Evolutionary conservation across 2,888 invertebrate genomes (phyloP), one percentile per base, ranked within the genome.

Genomic region (Embidobia sp.): DNA sequence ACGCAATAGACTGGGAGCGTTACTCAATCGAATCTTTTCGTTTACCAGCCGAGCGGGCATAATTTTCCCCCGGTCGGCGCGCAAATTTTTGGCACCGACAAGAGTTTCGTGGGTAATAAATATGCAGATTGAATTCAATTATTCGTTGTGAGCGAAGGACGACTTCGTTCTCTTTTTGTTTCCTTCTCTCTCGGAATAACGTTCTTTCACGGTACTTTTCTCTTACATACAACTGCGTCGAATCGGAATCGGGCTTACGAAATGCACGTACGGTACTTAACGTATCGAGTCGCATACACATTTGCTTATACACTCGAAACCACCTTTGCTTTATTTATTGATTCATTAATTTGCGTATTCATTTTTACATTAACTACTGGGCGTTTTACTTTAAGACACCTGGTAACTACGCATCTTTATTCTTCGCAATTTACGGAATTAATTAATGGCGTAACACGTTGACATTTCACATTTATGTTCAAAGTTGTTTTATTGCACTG

Each of bases 191-290:
- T 69, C 63, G 35, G 66, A 64, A 59, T 66, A 77, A 77, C 76
- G 76, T 72, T 77, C 70, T 64, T 77, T 72, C 76, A 61, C 64
- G 53, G 70, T 66, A 77, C 70, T 77, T 77, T 77, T 77, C 76
- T 76, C 76, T 76, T 70, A 70, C 76, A 74, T 74, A 49, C 66
- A 66, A 29, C 33, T 53, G 67, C 69, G 61, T 64, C 74, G 73
- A 76, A 77, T 72, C 70, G 63, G 79, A 80, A 80, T 67, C 67
- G 79, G 78, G 78, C 78, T 77, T 80, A 78, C 80, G 74, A 79
- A 80, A 79, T 77, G 75, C 76, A 78, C 48, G 66, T 78, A 77
- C 79, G 80, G 79, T 79, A 79, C 74, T 70, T 79, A 73, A 49
- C 67, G 70, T 69, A 77, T 42, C 31, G 37, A 44, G 61, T 26